Evolutionary conservation across 2,113 vertebrate species (phyloP), one percentile per base, ranked within the genome.

Genomic region (Xyliphius kryptos): DNA sequence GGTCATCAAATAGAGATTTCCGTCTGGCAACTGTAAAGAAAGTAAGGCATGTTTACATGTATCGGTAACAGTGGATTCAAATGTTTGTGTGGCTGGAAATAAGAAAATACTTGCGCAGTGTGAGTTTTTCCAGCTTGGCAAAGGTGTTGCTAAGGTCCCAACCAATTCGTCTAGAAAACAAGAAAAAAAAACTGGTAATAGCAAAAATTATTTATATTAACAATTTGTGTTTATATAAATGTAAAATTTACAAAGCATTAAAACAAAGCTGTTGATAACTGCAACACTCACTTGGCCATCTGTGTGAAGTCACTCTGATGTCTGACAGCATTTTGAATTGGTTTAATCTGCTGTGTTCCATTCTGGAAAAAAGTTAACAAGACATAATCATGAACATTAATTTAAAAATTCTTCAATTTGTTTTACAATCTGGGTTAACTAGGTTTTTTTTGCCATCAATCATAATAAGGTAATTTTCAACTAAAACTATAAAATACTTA

Each of bases 141-240:
- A 90, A 91, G 1, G 88, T 90, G 77, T 89, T 90, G 76, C 87
- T 90, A 61, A 91, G 83, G 70, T 91, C 88, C 61, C 86, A 89
- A 61, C 89, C 89, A 61, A 91, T 91, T 62, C 77, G 86, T 77
- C 89, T 91, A 76, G 17, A 3, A 50, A 12, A 70, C 38, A 54
- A 59, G 40, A 58, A 17, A 16, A 21, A 19, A 57, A 41, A 53
- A 68, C 17, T 26, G 53, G 37, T n/a, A 32, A 32, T 49, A 36
- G 6, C 3, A 26, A 26, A 26, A 26, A 26, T 3, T 26, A 26
- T 32, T 5, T 32, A 32, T 32, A 32, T 32, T 32, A 32, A 32
- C 26, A 32, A 32, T 32, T 3, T 32, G 26, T 32, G 7, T 32
- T 32, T 32, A 3, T 32, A 32, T 5, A 32, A 32, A 32, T 2